A percentile compares a stretch with the other conserved stretches of the same genome.
Evolutionary conservation across 2,113 vertebrate genomes (phyloP).

Genomic region (Xiphophorus hellerii): DNA sequence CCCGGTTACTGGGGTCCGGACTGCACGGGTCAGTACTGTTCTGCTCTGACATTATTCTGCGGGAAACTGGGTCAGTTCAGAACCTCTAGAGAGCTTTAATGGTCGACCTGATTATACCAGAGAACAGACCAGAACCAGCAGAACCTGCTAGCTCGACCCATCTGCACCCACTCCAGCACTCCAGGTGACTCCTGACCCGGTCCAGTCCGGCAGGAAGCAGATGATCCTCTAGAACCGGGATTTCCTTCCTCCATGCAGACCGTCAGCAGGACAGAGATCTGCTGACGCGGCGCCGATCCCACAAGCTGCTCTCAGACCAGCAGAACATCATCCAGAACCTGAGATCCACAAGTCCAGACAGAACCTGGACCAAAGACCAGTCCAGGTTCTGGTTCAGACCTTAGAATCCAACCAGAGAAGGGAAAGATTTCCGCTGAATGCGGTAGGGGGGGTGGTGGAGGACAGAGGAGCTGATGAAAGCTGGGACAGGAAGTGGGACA

Average conservation of each 20-base stretch:
- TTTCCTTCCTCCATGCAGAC: constrained; percentile 44
- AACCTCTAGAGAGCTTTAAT: neutral
- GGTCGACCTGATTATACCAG: no score
- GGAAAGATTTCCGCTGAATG: neutral
- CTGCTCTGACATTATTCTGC: neutral
- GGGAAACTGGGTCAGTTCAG: neutral
- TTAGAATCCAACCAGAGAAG: neutral
- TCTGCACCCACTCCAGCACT: neutral
- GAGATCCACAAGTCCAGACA: no score
- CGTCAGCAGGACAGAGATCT: constrained; percentile 61
- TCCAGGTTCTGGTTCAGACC: neutral
- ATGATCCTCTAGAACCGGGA: constrained; percentile 28
- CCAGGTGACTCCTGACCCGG: constrained; percentile 20
- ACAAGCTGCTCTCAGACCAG: neutral
- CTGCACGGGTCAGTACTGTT: constrained; percentile 71
- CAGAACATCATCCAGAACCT: neutral
- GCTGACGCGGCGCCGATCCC: constrained; percentile 46
- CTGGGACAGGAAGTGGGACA: constrained; percentile 3
- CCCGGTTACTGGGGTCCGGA: constrained; percentile 79
- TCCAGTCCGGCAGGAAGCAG: constrained; percentile 19
- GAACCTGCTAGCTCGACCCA: neutral
- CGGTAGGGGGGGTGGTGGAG: neutral
- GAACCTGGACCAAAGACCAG: no score
- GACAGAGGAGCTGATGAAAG: neutral
- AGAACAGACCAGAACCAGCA: neutral